phyloP scores from a whole-genome alignment of 2,113 vertebrate genomes.

The Micromys minutus region DNA sequence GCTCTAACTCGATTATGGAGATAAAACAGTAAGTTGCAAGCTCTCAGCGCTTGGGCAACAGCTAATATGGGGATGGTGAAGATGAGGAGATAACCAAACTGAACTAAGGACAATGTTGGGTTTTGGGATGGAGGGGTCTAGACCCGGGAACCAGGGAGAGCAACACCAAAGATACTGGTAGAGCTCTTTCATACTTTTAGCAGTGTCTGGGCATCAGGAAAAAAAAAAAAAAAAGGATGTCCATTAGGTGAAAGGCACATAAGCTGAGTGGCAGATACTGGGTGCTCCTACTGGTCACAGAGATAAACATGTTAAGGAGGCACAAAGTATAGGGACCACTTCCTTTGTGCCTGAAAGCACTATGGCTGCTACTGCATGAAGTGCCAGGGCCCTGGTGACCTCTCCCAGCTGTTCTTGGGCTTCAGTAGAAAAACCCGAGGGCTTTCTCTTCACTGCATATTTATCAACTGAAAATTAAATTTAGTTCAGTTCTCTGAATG shows the following conservation, averaged over 20 bases:
- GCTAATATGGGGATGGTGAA: not conserved
- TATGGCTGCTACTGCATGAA: not conserved
- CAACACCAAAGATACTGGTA: not conserved
- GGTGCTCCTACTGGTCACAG: not conserved
- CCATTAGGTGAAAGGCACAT: not conserved
- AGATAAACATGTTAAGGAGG: not conserved
- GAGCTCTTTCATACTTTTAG: not conserved
- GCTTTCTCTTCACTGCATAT: not conserved
- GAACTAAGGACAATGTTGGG: not conserved
- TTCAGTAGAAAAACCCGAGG: not conserved
- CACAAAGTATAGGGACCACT: not conserved
- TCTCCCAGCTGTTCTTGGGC: not conserved
- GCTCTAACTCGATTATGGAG: not conserved
- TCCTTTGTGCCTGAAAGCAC: not conserved
- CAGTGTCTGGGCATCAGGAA: not conserved
- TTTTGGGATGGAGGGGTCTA: not conserved
- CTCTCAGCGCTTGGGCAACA: not conserved
- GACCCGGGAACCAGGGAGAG: no score
- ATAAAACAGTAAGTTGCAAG: not conserved
- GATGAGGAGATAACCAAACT: no score
- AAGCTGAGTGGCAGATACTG: not conserved
- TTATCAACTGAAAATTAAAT: not conserved
- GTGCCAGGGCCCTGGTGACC: fast-evolving
- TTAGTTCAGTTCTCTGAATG: not conserved
- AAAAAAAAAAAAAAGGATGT: not conserved